These are phyloP conservation scores for Aythya fuligula DNA, from an alignment of 2,797 vertebrate genomes.

Conservation along the genomic window DNA sequence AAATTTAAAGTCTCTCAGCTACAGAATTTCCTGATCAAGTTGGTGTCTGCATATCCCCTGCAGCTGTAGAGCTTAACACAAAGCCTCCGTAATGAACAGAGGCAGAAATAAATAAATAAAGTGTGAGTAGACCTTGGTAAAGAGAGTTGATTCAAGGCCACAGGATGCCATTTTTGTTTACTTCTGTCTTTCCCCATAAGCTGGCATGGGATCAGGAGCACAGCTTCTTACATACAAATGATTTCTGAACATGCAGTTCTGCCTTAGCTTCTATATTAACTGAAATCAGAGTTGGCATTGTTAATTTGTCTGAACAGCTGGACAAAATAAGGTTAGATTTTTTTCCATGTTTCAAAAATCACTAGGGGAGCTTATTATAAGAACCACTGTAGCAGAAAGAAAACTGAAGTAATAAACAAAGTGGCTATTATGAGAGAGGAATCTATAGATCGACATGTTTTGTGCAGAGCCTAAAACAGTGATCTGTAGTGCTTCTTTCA, in stretches of 20 bases:
- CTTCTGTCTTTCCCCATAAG: not conserved
- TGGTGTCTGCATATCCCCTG: not conserved
- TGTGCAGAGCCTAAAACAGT: not conserved
- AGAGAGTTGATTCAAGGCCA: not conserved
- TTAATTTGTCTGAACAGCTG: conserved; percentile 42
- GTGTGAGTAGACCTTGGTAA: not conserved
- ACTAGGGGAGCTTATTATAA: not conserved
- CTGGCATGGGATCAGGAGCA: not conserved
- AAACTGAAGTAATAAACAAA: conserved; percentile 9
- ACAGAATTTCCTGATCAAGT: not conserved
- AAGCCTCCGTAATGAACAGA: not conserved
- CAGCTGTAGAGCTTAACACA: not conserved
- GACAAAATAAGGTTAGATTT: conserved; percentile 8
- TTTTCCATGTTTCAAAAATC: conserved; percentile 32
- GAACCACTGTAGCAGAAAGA: conserved; percentile 4
- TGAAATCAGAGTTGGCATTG: not conserved
- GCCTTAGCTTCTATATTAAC: not conserved
- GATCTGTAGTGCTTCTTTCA: not conserved
- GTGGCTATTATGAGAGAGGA: not conserved
- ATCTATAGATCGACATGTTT: not conserved
- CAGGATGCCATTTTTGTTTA: not conserved
- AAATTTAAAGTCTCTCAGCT: not conserved
- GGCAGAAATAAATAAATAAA: not conserved
- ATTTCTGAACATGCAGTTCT: not conserved
- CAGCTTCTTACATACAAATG: not conserved